Percentiles rank a stretch among this genome's conserved stretches.
Conservation (phyloP, 2,888 invertebrate genomes). For the Hypomecis punctinalis region DNA sequence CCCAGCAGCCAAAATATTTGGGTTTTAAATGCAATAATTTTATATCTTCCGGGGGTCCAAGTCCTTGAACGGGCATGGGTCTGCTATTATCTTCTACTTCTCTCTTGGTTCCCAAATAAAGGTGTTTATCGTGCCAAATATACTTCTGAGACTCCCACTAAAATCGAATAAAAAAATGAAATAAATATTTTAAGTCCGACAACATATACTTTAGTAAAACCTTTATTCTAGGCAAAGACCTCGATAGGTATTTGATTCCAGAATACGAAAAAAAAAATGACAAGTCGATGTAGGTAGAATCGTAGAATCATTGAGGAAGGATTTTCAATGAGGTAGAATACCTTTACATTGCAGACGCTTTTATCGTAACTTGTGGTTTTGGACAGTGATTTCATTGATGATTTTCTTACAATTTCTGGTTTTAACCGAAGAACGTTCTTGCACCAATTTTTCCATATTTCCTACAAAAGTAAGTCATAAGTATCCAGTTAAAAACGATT, state of each 20-base stretch:
- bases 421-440: conserved; percentile 32
- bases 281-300: too few relatives aligned
- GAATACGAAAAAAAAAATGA: too few relatives aligned
- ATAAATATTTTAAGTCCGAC: too few relatives aligned
- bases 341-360: conserved; percentile 31
- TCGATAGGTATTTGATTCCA: too few relatives aligned
- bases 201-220: too few relatives aligned
- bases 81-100: conserved; percentile 60
- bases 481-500: too few relatives aligned
- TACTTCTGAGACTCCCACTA: conserved; percentile 24
- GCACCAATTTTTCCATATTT: conserved; percentile 36
- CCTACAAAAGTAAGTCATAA: background rate
- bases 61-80: conserved; percentile 62
- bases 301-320: too few relatives aligned
- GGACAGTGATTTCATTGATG: conserved; percentile 8
- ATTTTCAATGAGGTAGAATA: too few relatives aligned
- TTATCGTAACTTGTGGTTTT: conserved; percentile 30
- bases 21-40: conserved; percentile 63
- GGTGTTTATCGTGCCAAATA: conserved; percentile 82
- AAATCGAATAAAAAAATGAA: conserved; percentile 2
- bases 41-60: conserved; percentile 59
- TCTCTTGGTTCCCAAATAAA: conserved; percentile 82
- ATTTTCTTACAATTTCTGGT: conserved; percentile 19
- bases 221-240: too few relatives aligned
- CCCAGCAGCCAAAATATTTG: conserved; percentile 64